Base-by-base conservation (phyloP, 2,113 vertebrate species). In the Antechinus stuartii region DNA sequence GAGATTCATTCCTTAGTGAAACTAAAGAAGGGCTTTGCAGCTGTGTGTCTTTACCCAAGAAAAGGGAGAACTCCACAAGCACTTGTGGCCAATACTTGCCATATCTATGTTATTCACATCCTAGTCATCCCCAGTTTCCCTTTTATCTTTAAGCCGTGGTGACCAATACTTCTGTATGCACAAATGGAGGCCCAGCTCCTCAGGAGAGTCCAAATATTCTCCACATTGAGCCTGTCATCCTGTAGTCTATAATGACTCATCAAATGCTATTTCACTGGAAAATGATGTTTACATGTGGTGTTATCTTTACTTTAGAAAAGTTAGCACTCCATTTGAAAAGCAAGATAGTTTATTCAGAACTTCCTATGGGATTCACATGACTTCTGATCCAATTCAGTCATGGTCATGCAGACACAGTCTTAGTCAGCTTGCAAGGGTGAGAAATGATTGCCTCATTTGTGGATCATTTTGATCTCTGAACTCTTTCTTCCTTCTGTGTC, bases 261-360 rank as follows among this genome's bases (percentile, higher is more conserved):
- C 84, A 92, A 84, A 97, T 46, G 23, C 10, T 95, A 90, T 49
- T 47, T 93, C 16, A 25, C 8, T 91, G 61, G 23, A 46, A 91
- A 46, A 90, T 92, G 19, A 49, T 26, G 12, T 54, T 10, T 92
- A 10, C 24, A 35, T 30, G 42, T 49, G 93, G 52, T 47, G 54
- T 25, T 4, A 35, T 92, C 84, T 56, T 12, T 8, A 52, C 55
- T 50, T 94, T 50, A 91, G 35, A 24, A 76, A 4, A 27, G 76
- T 47, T 26, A n/a, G 22, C 19, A 26, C 89, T 23, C n/a, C 10
- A 84, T 56, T 89, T 92, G 14, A 50, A 94, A 94, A 90, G 10
- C 54, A 23, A 0, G 8, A 8, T 46, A 19, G 53, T 89, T 55
- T 4, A 57, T 76, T 90, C 6, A 2, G 42, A 90, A 14, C 56